phyloP scores from a whole-genome alignment of 2,888 invertebrate species.

The Coecobrya sp. region DNA sequence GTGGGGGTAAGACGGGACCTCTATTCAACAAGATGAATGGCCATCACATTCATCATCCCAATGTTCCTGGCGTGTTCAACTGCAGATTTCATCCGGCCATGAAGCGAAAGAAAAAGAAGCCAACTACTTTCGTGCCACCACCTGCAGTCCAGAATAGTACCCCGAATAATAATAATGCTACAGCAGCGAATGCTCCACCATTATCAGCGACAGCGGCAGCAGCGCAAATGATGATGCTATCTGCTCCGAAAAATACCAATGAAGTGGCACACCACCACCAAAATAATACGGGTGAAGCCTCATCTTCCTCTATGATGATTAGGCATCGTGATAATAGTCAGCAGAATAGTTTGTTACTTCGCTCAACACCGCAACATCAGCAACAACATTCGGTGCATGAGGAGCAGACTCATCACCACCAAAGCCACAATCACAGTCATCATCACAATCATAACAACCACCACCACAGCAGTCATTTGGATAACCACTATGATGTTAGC shows the following conservation, averaged over 20 bases:
- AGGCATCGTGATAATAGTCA: not conserved
- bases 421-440: slow-evolving; percentile 27
- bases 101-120: slow-evolving; percentile 95
- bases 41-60: slow-evolving; percentile 85
- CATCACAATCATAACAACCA: slow-evolving; percentile 38
- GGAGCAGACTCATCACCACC: slow-evolving; percentile 37
- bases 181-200: slow-evolving; percentile 26
- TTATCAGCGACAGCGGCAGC: slow-evolving; percentile 31
- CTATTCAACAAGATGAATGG: slow-evolving; percentile 85
- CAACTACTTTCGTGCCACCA: slow-evolving; percentile 95
- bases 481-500: slow-evolving; percentile 55
- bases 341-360: slow-evolving; percentile 12
- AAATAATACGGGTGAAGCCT: slow-evolving; percentile 7
- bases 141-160: slow-evolving; percentile 87
- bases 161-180: not conserved
- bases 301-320: not conserved
- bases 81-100: slow-evolving; percentile 93
- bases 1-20: slow-evolving; percentile 65
- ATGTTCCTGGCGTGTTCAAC: slow-evolving; percentile 95
- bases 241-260: slow-evolving; percentile 53
- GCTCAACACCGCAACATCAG: slow-evolving; percentile 35
- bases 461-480: slow-evolving; percentile 48
- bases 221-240: slow-evolving; percentile 57
- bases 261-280: slow-evolving; percentile 26
- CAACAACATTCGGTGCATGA: not conserved